Conservation (phyloP, 2,797 vertebrate genomes). For the Microctenopoma lineatum region DNA sequence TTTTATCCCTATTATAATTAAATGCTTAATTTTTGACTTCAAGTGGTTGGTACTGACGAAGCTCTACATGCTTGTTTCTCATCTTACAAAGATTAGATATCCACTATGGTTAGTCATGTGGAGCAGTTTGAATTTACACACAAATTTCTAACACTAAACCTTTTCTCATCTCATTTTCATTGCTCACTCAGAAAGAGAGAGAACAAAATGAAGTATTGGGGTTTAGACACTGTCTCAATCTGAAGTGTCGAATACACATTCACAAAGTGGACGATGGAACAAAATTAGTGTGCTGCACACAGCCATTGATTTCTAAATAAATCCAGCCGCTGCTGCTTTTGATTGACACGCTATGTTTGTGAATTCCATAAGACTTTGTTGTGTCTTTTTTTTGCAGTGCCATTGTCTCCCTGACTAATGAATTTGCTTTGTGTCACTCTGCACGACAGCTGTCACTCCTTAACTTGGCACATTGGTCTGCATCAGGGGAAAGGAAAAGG, state of each 20-base stretch:
- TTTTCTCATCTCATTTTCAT: no score
- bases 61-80: conserved; percentile 1
- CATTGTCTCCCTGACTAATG: conserved; percentile 69
- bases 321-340: conserved; percentile 50
- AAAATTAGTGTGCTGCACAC: conserved; percentile 62
- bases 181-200: no score
- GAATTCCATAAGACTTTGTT: conserved; percentile 27
- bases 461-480: conserved; percentile 49
- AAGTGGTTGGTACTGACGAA: conserved; percentile 25
- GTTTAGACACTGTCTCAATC: background rate
- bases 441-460: conserved; percentile 75
- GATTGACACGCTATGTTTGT: conserved; percentile 57
- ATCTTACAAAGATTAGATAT: background rate
- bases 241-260: conserved; percentile 18
- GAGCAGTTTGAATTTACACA: no score
- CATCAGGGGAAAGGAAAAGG: conserved; percentile 77
- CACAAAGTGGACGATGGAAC: conserved; percentile 51
- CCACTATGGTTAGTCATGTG: background rate
- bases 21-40: conserved; percentile 44
- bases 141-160: no score
- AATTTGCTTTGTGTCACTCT: conserved; percentile 72
- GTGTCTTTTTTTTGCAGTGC: conserved; percentile 5
- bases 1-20: conserved; percentile 41
- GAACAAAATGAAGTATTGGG: no score
- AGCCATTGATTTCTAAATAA: conserved; percentile 71